Evolutionary conservation across 2,888 invertebrate species (phyloP), one percentile per base, ranked within the genome.

Genomic region (Cryptocheilus praepositus): DNA sequence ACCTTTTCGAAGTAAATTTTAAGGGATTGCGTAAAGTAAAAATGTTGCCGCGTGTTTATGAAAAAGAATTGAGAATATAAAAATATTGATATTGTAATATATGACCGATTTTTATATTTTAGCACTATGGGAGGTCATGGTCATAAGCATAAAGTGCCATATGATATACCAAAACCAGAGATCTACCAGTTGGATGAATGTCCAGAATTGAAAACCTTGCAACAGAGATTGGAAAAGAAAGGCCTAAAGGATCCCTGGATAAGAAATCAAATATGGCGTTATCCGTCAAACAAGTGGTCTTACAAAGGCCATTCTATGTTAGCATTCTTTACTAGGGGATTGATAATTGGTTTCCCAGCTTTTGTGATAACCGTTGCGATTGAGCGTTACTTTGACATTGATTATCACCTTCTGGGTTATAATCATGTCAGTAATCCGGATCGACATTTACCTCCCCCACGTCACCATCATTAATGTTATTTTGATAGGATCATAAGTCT

Each of bases 191-290:
- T 94, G 11, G 93, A 95, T 82, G 92, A 94, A 79, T 91, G 92
- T 22, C 92, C 93, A 0, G 88, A 93, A 80, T 88, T 96, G 56
- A 86, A 93, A 71, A 89, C 91, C 76, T 90, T 95, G 0, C 90
- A 94, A 86, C 89, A 91, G 70, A 92, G 92, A 0, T 90, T 97
- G 16, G 93, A 92, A 0, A 89, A 91, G 46, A 92, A 92, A 82
- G 96, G 96, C 3, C 89, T 97, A 0, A 92, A 92, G 70, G 96
- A 97, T 89, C 97, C 97, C 0, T 97, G 97, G 97, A 90, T 96
- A 59, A 93, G 96, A 84, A 97, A 96, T 88, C 94, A 96, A 89
- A 95, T 94, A 0, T 96, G 96, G 96, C 91, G 95, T 25, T 96
- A 92, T 83, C 89, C 94, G 80, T 89, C 89, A 1, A 92, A 92